A percentile compares a stretch with the other conserved stretches of the same genome.
Conservation (phyloP, 2,797 vertebrate species). For the Diglossa cyanea region DNA sequence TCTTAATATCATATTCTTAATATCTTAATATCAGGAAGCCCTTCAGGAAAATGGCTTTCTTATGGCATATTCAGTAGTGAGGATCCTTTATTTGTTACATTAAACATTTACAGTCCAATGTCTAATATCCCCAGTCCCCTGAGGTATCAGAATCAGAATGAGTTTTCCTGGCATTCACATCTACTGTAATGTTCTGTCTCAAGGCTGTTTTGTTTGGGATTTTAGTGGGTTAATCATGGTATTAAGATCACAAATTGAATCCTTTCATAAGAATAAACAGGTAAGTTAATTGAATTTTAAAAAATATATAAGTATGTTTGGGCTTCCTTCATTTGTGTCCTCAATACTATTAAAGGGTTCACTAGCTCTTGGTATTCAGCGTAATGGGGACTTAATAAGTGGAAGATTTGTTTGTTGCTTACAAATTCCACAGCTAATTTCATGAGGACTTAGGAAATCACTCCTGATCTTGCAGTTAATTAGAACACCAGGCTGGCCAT, state of each 20-base stretch:
- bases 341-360: not conserved
- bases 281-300: conserved; percentile 53
- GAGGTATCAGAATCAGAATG: not conserved
- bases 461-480: not conserved
- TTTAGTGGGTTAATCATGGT: conserved; percentile 14
- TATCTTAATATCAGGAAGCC: not conserved
- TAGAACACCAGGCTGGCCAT: not conserved
- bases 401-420: conserved; percentile 6
- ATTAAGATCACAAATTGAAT: conserved; percentile 20
- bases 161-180: conserved; percentile 13
- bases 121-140: not conserved
- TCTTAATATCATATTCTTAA: not conserved
- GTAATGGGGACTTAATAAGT: not conserved
- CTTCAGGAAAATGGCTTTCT: not conserved
- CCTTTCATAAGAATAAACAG: not conserved
- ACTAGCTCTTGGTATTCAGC: not conserved
- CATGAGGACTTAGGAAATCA: not conserved
- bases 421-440: conserved; percentile 11
- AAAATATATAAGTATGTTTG: not conserved
- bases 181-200: conserved; percentile 32
- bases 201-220: conserved; percentile 26
- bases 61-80: not conserved
- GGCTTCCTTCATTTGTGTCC: not conserved
- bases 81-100: conserved; percentile 36
- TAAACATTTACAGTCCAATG: not conserved